Conservation (phyloP, 2,888 invertebrate species). For the Xestia c-nigrum region DNA sequence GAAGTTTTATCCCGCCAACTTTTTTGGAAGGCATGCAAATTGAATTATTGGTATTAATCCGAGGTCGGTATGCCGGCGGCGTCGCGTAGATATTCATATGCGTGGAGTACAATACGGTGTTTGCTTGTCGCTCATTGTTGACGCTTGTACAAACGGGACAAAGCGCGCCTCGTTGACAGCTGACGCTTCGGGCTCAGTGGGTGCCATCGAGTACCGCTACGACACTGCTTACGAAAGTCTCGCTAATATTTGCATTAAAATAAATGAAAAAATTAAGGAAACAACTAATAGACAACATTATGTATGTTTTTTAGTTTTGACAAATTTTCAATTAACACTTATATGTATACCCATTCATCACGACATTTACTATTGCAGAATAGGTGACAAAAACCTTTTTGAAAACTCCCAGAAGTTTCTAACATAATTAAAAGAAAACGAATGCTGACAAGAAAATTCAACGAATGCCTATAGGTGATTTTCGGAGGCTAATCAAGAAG, state of each 20-base stretch:
- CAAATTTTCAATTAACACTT: background rate
- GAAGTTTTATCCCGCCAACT: slow-evolving; percentile 49
- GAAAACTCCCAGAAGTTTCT: background rate
- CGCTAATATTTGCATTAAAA: background rate
- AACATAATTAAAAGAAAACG: background rate
- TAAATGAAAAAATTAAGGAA: background rate
- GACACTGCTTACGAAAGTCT: background rate
- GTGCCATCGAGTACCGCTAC: slow-evolving; percentile 32
- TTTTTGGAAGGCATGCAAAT: slow-evolving; percentile 83
- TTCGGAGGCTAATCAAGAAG: background rate
- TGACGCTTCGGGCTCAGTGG: slow-evolving; percentile 70
- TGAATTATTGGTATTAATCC: slow-evolving; percentile 83
- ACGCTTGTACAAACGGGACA: slow-evolving; percentile 81
- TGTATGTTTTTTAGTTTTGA: background rate
- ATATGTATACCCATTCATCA: background rate
- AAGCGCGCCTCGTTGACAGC: slow-evolving; percentile 83
- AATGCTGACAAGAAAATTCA: background rate
- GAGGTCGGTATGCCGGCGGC: slow-evolving; percentile 80
- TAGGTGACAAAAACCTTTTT: background rate
- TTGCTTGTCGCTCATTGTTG: slow-evolving; percentile 88
- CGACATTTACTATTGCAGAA: background rate
- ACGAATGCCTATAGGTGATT: background rate
- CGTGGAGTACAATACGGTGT: slow-evolving; percentile 83
- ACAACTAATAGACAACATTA: background rate
- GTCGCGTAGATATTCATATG: slow-evolving; percentile 83